These are phyloP conservation scores for Andrena bicolor DNA, from an alignment of 2,888 invertebrate species.

Conservation along the genomic window DNA sequence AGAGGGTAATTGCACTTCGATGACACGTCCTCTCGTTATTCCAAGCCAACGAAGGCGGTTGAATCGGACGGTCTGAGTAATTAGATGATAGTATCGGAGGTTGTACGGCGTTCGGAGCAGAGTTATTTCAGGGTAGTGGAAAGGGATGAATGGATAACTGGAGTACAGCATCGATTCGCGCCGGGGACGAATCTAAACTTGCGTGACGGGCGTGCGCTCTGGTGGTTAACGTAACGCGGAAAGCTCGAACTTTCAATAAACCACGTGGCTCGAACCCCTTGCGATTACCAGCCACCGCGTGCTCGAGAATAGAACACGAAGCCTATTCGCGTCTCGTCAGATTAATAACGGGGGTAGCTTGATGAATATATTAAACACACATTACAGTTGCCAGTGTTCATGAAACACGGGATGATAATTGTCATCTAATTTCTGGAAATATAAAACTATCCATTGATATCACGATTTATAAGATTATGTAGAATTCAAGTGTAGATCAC, in stretches of 20 bases:
- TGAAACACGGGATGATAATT: too few species aligned
- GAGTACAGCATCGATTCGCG: constrained; percentile 79
- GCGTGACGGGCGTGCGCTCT: constrained; percentile 75
- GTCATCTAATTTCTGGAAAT: too few species aligned
- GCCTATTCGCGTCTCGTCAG: neutral
- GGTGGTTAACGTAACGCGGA: constrained; percentile 69
- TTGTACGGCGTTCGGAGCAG: neutral
- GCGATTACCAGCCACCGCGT: neutral
- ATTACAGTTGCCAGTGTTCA: too few species aligned
- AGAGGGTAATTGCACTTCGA: neutral
- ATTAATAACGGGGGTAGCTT: neutral
- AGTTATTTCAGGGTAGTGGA: constrained; percentile 39
- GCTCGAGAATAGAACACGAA: neutral
- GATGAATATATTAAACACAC: neutral
- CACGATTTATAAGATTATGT: neutral
- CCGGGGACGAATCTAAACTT: constrained; percentile 65
- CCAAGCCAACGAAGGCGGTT: neutral
- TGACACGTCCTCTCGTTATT: neutral
- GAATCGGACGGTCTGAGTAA: neutral
- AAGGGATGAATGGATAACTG: constrained; percentile 71
- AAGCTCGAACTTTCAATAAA: constrained; percentile 69
- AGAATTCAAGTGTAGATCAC: neutral
- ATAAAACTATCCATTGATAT: too few species aligned
- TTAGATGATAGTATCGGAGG: neutral
- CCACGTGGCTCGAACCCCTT: constrained; percentile 70